These are phyloP conservation scores for Callopanchax toddi DNA, from an alignment of 2,113 vertebrate genomes.

Conservation along the genomic window DNA sequence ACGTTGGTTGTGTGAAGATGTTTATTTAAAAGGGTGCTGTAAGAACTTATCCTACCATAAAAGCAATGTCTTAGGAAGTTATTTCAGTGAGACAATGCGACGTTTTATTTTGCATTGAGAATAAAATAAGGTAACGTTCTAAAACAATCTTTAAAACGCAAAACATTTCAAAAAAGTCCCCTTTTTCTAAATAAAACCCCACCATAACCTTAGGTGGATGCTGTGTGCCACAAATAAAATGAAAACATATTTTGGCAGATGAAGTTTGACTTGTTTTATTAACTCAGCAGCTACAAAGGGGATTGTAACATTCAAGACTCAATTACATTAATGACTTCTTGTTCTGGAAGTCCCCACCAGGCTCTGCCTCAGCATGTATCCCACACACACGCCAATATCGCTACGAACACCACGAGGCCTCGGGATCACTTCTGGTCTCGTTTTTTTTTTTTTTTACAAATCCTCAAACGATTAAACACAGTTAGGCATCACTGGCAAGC, in stretches of 20 bases:
- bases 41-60: background rate
- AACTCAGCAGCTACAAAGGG: constrained; percentile 2
- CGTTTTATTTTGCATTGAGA: background rate
- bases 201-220: background rate
- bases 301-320: constrained; percentile 37
- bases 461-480: constrained; percentile 44
- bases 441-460: too few relatives aligned
- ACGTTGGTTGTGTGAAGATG: background rate
- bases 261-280: constrained; percentile 6
- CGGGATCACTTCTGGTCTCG: constrained; percentile 32
- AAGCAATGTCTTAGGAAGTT: background rate
- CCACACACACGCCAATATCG: constrained; percentile 15
- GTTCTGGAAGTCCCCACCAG: constrained; percentile 35
- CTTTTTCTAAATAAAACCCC: background rate
- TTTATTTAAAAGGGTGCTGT: too few relatives aligned
- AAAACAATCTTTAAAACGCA: background rate
- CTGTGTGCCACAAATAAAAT: background rate
- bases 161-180: background rate
- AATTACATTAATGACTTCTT: constrained; percentile 58
- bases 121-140: background rate
- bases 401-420: constrained; percentile 10
- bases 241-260: constrained; percentile 32
- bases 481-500: constrained; percentile 22
- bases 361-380: constrained; percentile 21
- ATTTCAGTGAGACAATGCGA: background rate